Evolutionary conservation across 2,113 vertebrate genomes (phyloP), one percentile per base, ranked within the genome.

Genomic region (Ceyx margarethae): DNA sequence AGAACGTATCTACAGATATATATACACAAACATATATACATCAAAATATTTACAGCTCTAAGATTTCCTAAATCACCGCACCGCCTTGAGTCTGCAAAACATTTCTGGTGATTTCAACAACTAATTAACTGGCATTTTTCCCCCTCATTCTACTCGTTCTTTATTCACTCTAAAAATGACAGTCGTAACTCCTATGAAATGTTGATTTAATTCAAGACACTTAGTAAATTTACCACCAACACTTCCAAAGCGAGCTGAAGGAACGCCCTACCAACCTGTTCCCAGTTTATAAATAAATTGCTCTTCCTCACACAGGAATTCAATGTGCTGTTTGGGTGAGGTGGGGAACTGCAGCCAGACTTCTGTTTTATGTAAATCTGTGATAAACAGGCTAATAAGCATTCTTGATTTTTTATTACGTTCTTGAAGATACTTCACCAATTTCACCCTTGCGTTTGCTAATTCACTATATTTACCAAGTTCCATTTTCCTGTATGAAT

Each of bases 241-340:
- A 93, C 95, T 98, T 98, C 97, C 96, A 96, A 96, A 97, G 97
- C 93, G 91, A 96, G 97, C 97, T 97, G 96, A 97, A 94, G 96
- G 91, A 96, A 97, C 65, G 67, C 91, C 97, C 94, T 87, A 79
- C 61, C 97, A 98, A 97, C 95, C 95, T 96, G 93, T 80, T 98
- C 95, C 93, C 25, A 42, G 51, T 88, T 96, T 97, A 97, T 96
- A 98, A 97, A 97, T 97, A 98, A 95, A 97, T 54, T 92, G 93
- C 65, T 95, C 94, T 93, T 97, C 87, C 90, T 89, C 66, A 89
- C 9, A 25, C 46, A 95, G 93, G 81, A 93, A 96, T 65, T 62
- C 90, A 42, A 90, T 28, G 11, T 26, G 64, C 58, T 64, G 46
- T 69, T 19, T 84, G 43, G 45, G 48, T 11, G 13, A 40, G 62